A percentile compares a stretch with the other conserved stretches of the same genome.
Evolutionary conservation across 1,140 invertebrate genomes (phyloP).

Genomic region (Liolophura sinensis): DNA sequence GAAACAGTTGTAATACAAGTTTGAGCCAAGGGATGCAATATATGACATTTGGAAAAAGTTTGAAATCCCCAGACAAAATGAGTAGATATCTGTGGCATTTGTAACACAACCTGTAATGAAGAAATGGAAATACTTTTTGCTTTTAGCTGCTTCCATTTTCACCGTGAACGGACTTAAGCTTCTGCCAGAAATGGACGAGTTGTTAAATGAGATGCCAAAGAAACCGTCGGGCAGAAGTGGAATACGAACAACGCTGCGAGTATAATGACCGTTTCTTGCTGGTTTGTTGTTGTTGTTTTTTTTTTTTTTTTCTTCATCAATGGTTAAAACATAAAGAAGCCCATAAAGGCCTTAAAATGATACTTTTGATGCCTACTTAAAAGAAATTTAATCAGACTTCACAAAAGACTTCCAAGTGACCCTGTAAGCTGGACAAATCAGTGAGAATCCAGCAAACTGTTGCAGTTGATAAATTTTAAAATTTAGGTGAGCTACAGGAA

Average conservation of each 20-base stretch:
- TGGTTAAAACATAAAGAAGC: too few species aligned
- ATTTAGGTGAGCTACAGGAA: too few species aligned
- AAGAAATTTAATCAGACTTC: too few species aligned
- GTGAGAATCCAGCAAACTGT: too few species aligned
- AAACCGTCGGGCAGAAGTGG: constrained; percentile 39
- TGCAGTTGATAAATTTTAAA: too few species aligned
- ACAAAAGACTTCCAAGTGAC: too few species aligned
- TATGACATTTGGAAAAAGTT: constrained; percentile 10
- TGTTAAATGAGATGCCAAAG: constrained; percentile 29
- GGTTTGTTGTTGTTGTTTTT: not conserved
- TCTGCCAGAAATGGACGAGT: constrained; percentile 67
- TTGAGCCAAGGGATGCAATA: too few species aligned
- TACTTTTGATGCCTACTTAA: too few species aligned
- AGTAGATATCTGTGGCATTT: constrained; percentile 12
- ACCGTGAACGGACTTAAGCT: constrained; percentile 84
- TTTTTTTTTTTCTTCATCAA: too few species aligned
- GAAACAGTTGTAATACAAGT: too few species aligned
- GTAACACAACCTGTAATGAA: not conserved
- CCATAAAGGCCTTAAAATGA: too few species aligned
- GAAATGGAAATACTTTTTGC: constrained; percentile 19
- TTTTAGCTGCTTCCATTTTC: constrained; percentile 90
- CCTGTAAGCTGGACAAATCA: too few species aligned
- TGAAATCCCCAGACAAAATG: constrained; percentile 15
- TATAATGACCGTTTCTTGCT: constrained; percentile 6
- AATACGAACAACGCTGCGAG: constrained; percentile 47